Percentiles rank a stretch among this genome's conserved stretches.
These are phyloP conservation scores for Tethya wilhelma DNA, from an alignment of 37 sponge, comb jelly and placozoan genomes.

Conservation along the genomic window DNA sequence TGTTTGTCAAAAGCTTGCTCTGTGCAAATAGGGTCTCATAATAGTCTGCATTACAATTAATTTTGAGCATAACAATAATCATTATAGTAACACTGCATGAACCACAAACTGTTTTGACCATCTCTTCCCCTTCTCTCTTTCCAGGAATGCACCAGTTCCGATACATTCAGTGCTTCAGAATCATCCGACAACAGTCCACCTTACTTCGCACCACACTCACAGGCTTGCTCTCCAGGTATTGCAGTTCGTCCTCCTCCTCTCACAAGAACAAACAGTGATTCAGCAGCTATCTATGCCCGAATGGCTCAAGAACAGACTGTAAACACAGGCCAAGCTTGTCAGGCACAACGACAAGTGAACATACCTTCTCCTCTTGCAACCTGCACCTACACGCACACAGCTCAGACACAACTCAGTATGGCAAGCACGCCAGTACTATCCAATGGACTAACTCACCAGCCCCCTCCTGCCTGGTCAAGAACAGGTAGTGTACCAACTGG, in stretches of 20 bases:
- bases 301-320: conserved; percentile 19
- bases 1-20: no score
- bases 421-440: not conserved
- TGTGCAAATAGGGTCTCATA: no score
- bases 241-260: conserved; percentile 49
- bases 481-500: conserved; percentile 25
- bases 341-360: conserved; percentile 16
- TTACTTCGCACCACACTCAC: conserved; percentile 1
- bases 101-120: no score
- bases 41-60: not conserved
- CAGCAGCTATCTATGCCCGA: conserved; percentile 27
- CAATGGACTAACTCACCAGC: not conserved
- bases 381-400: no score
- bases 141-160: not conserved
- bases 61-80: not conserved
- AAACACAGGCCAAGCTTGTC: not conserved
- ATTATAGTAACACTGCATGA: no score
- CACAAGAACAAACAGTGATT: conserved; percentile 60
- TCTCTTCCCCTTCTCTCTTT: conserved; percentile 4
- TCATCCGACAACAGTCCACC: conserved; percentile 31
- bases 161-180: conserved; percentile 45
- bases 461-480: conserved; percentile 46
- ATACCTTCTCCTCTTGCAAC: conserved; percentile 45
- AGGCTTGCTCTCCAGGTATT: conserved; percentile 9
- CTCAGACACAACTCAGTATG: conserved; percentile 13